These are phyloP conservation scores for Sebastes steindachneri DNA, from an alignment of 2,797 vertebrate species.

Conservation along the genomic window DNA sequence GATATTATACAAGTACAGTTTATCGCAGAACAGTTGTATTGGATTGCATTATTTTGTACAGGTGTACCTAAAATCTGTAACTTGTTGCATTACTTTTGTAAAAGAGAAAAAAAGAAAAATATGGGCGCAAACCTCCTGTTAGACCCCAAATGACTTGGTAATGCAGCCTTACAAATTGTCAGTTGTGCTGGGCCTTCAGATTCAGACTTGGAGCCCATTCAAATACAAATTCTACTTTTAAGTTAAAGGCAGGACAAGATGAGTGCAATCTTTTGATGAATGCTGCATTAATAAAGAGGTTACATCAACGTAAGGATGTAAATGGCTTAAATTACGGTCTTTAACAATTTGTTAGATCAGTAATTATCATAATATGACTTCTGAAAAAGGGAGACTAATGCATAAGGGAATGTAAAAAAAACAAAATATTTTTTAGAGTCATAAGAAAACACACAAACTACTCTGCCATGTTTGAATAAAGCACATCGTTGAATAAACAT, in stretches of 20 bases:
- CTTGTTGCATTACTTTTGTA: background rate
- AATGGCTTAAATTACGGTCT: background rate
- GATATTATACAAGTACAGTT: background rate
- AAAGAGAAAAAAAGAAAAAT: background rate
- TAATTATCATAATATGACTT: background rate
- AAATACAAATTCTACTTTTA: background rate
- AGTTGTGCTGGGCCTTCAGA: background rate
- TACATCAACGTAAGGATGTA: background rate
- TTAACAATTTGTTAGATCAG: background rate
- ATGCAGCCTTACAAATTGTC: background rate
- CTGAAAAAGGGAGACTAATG: background rate
- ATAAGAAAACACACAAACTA: background rate
- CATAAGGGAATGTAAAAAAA: background rate
- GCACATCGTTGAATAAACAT: slow-evolving; percentile 16
- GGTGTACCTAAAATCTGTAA: background rate
- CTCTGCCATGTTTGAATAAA: slow-evolving; percentile 32
- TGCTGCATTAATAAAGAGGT: background rate
- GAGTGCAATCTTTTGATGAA: background rate
- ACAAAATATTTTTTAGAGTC: background rate
- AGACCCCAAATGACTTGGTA: background rate
- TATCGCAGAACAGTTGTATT: background rate
- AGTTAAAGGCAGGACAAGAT: background rate
- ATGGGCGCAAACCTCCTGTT: background rate
- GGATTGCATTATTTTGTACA: background rate
- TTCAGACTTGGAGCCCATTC: background rate